Percentiles rank a stretch among this genome's conserved stretches.
These are phyloP conservation scores for Didymodactylos carnosus DNA, from an alignment of 2,888 invertebrate species.

Conservation along the genomic window DNA sequence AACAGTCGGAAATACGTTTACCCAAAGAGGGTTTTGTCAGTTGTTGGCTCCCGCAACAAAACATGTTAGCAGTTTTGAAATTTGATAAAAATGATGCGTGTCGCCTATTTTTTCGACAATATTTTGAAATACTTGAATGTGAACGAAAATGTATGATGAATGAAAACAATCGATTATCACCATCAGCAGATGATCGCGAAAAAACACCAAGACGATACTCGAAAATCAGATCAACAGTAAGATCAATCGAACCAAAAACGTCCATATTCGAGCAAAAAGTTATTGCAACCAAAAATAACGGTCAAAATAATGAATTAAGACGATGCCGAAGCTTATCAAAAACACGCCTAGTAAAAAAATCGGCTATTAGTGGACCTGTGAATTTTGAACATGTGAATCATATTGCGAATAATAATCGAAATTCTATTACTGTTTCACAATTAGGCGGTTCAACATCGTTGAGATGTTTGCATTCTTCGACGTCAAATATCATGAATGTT, in stretches of 20 bases:
- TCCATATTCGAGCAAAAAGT: no score
- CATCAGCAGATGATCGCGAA: not conserved
- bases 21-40: not conserved
- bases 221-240: not conserved
- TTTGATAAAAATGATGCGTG: not conserved
- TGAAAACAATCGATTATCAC: not conserved
- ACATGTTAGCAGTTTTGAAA: not conserved
- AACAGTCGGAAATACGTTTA: not conserved
- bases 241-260: no score
- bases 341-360: not conserved
- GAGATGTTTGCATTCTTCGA: not conserved
- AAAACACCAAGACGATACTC: not conserved
- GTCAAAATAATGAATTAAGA: not conserved
- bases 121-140: not conserved
- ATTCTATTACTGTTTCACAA: not conserved
- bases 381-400: not conserved
- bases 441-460: not conserved
- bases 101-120: not conserved
- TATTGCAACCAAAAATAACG: not conserved
- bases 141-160: not conserved
- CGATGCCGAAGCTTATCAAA: not conserved
- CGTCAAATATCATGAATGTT: not conserved
- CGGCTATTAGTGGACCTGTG: not conserved
- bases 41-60: not conserved
- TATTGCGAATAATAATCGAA: no score